A percentile compares a stretch with the other conserved stretches of the same genome.
Conservation (phyloP, 1,140 invertebrate species). For the Micrasema longulum region DNA sequence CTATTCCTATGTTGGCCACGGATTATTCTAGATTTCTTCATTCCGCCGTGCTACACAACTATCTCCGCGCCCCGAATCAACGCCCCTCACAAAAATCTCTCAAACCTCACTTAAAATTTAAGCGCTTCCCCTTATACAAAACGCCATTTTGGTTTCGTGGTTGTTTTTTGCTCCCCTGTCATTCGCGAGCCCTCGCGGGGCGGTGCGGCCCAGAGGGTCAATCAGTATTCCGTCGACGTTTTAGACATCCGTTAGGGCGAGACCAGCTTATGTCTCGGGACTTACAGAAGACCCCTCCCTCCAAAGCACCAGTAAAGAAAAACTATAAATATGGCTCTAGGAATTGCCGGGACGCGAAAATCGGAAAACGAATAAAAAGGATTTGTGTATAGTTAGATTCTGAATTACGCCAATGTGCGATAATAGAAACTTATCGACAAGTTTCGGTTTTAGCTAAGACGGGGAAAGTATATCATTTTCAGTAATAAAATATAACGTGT, state of each 20-base stretch:
- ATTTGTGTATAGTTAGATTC: neutral
- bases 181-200: too few relatives aligned
- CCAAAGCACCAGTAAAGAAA: constrained; percentile 15
- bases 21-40: constrained; percentile 25
- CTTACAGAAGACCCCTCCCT: constrained; percentile 13
- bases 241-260: constrained; percentile 34
- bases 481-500: neutral
- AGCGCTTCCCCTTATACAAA: too few relatives aligned
- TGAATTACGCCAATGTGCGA: neutral
- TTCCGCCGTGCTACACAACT: neutral
- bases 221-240: constrained; percentile 32
- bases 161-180: neutral
- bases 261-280: constrained; percentile 29
- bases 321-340: constrained; percentile 23
- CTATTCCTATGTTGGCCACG: constrained; percentile 1
- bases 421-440: neutral
- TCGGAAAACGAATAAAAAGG: constrained; percentile 6
- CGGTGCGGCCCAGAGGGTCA: neutral
- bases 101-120: too few relatives aligned
- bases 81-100: neutral
- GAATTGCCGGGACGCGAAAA: neutral
- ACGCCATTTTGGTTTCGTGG: neutral
- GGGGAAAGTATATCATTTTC: constrained; percentile 8
- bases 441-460: neutral
- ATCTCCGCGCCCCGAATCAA: neutral